Conservation (phyloP, 2,797 vertebrate species). For the Pogoniulus pusillus region DNA sequence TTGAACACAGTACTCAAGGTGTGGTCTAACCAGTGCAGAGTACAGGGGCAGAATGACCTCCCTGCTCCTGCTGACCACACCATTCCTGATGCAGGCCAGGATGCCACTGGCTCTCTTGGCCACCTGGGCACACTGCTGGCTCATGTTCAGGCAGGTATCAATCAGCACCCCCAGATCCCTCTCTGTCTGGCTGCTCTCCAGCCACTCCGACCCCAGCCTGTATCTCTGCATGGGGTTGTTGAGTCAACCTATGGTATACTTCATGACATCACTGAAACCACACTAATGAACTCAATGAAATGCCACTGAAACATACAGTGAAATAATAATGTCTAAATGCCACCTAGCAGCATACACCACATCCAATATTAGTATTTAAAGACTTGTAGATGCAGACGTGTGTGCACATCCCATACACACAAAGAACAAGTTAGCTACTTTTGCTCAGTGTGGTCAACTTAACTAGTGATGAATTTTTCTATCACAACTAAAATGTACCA, state of each 20-base stretch:
- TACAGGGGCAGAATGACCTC: no score
- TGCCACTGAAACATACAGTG: neutral
- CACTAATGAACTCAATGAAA: neutral
- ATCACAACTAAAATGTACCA: neutral
- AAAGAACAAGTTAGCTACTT: neutral
- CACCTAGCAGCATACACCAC: neutral
- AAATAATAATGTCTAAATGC: neutral
- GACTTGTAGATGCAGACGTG: neutral
- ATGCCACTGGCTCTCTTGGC: no score
- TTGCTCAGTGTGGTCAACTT: neutral
- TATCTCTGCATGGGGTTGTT: no score
- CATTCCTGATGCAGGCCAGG: no score
- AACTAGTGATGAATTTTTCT: neutral
- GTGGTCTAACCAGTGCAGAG: no score
- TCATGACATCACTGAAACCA: neutral
- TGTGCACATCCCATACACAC: accelerated
- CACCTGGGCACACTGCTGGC: no score
- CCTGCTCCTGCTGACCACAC: no score
- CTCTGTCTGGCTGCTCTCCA: no score
- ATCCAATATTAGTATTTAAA: neutral
- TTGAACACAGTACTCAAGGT: no score
- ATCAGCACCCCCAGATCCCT: no score
- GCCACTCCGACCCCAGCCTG: no score
- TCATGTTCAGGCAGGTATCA: no score
- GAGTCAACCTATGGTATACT: neutral